These are phyloP conservation scores for Aldabrachelys gigantea DNA, from an alignment of 2,113 vertebrate species.

Conservation along the genomic window DNA sequence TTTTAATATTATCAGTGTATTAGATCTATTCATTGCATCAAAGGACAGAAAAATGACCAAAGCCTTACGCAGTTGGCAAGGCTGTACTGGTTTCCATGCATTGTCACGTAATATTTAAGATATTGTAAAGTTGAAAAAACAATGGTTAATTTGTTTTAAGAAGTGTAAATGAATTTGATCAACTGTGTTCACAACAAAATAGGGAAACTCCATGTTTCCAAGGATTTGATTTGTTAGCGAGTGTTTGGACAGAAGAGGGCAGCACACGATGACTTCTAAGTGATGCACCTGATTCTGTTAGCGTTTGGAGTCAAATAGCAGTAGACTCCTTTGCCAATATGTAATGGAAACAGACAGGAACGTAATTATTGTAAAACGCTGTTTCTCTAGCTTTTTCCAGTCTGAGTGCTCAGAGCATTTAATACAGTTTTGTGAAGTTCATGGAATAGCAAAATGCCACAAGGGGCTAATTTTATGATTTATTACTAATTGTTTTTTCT, in stretches of 20 bases:
- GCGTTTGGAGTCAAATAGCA: neutral
- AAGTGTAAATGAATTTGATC: neutral
- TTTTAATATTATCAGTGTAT: neutral
- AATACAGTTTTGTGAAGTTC: neutral
- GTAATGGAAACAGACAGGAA: neutral
- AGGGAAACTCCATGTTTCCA: neutral
- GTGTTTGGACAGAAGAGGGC: neutral
- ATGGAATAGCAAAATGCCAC: neutral
- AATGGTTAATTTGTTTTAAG: neutral
- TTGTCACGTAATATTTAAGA: neutral
- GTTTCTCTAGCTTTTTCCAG: neutral
- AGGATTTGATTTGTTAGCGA: neutral
- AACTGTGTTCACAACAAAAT: neutral
- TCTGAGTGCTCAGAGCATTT: neutral
- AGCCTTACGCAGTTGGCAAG: rapidly evolving
- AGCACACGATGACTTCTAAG: neutral
- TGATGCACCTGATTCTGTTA: neutral
- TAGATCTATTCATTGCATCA: neutral
- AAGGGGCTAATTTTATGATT: neutral
- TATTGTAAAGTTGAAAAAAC: neutral
- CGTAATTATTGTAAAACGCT: neutral
- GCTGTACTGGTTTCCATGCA: neutral
- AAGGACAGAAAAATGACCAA: neutral
- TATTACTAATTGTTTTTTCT: neutral
- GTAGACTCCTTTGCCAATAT: neutral